Conservation (phyloP, 1,140 invertebrate genomes). For the Anoplolepis gracilipes region DNA sequence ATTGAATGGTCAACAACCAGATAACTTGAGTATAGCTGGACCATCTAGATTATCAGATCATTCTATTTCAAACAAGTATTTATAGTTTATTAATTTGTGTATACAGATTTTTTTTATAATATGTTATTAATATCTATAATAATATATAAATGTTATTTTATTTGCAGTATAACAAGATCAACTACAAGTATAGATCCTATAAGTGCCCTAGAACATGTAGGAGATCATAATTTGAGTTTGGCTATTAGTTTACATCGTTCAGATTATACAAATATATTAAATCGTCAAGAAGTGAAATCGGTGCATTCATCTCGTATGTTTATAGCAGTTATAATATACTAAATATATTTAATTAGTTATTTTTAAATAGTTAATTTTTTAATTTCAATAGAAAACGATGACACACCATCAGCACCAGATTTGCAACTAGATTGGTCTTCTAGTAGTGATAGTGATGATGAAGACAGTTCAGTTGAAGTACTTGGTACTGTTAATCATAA, state of each 20-base stretch:
- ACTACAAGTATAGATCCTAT: conserved; percentile 39
- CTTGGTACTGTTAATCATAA: conserved; percentile 81
- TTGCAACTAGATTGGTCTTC: conserved; percentile 92
- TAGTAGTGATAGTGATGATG: conserved; percentile 85
- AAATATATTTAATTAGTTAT: conserved; percentile 23
- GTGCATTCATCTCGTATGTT: conserved; percentile 73
- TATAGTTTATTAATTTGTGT: not conserved
- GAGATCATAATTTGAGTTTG: conserved; percentile 64
- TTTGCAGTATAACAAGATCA: conserved; percentile 66
- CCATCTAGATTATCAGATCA: conserved; percentile 81
- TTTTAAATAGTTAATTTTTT: conserved; percentile 37
- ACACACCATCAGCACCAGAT: conserved; percentile 90
- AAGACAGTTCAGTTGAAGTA: conserved; percentile 88
- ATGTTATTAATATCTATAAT: not conserved
- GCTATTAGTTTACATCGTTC: conserved; percentile 59
- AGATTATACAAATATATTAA: conserved; percentile 69
- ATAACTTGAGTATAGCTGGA: conserved; percentile 79
- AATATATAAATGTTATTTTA: conserved; percentile 28
- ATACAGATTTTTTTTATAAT: not conserved
- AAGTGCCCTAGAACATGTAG: conserved; percentile 49
- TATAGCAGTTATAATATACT: conserved; percentile 8
- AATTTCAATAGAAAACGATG: conserved; percentile 78
- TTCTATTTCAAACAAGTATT: conserved; percentile 73
- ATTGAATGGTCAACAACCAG: conserved; percentile 68
- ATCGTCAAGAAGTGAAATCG: conserved; percentile 69